Base-by-base conservation (phyloP, 2,797 vertebrate species). In the Karalla daura region DNA sequence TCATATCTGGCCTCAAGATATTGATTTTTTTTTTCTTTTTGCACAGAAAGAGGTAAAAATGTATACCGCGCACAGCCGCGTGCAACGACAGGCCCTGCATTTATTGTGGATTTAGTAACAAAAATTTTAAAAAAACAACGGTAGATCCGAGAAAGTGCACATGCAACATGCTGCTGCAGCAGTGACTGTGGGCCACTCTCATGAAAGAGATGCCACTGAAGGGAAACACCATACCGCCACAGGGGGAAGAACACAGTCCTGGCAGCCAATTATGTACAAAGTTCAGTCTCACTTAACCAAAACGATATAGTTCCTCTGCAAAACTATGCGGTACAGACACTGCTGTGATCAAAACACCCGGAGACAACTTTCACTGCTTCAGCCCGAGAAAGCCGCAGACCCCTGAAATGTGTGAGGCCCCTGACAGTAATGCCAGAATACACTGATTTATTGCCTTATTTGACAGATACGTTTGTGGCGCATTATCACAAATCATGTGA, bases 251-350 rank as follows among this genome's bases (percentile, higher is more conserved):
- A 80, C 72, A 70, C 21, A 17, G 64, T 63, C 76, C 71, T 64
- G 59, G 67, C 65, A 71, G 87, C 89, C 91, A 93, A 89, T 88
- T 90, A 86, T 86, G 90, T 84, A 85, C 75, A 91, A 87, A 92
- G 91, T 92, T 94, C 88, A 92, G 64, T 79, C 86, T 85, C 84
- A 80, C 81, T 91, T 88, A 76, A 90, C 80, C 83, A 89, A 87
- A 91, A 87, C 70, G 36, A 78, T 79, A 72, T 81, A 85, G 80
- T 87, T 89, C 75, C 87, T 80, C 64, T 41, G 70, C 36, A 15
- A 67, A 80, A 73, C 74, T 63, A 53, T 88, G 87, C 64, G 81
- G 76, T 84, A 55, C 80, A 84, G 76, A 83, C 79, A 76, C 84
- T 58, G 63, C 85, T 86, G 78, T 60, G 84, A 89, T 86, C 72